Base-by-base conservation (phyloP, 2,113 vertebrate species). In the Tragelaphus strepsiceros region DNA sequence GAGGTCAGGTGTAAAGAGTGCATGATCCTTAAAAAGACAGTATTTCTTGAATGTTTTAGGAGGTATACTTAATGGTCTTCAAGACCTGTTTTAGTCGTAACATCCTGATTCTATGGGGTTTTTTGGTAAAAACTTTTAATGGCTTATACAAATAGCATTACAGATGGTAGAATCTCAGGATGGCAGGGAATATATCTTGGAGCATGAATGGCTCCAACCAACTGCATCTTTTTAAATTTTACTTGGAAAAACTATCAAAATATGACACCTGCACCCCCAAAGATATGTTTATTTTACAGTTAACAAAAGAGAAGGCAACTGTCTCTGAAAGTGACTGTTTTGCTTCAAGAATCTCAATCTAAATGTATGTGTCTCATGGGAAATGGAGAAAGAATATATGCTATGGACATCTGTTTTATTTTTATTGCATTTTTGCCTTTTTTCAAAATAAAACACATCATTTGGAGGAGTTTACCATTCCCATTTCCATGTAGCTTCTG, bases 281-380 rank as follows among this genome's bases (percentile, higher is more conserved):
- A 77, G 32, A 84, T 61, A 80, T 81, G 13, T 74, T 97, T 96
- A 64, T 92, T 80, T 97, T 95, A 59, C 8, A 80, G 32, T 95
- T 71, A 84, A 81, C 14, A 59, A 85, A 90, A 94, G 13, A 17
- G 26, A 92, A 92, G 12, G 10, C 13, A 89, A 82, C 12, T 91
- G 22, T 84, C 94, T 92, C 43, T 96, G 28, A 95, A 97, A 96
- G n/a, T 81, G 24, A 49, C 9, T 58, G 13, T 74, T 91, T 59
- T 53, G 21, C 49, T 90, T 95, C 32, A 92, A 84, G 80, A 88
- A 87, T 87, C 30, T 71, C 58, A 91, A 58, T 84, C 26, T 82
- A 74, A 94, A 32, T 46, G 12, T 30, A 28, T 32, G 3, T 32
- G 51, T 78, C 35, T 97, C 71, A 92, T 43, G 74, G 32, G 51